These are phyloP conservation scores for Volucella inflata DNA, from an alignment of 2,888 invertebrate genomes.

Conservation along the genomic window DNA sequence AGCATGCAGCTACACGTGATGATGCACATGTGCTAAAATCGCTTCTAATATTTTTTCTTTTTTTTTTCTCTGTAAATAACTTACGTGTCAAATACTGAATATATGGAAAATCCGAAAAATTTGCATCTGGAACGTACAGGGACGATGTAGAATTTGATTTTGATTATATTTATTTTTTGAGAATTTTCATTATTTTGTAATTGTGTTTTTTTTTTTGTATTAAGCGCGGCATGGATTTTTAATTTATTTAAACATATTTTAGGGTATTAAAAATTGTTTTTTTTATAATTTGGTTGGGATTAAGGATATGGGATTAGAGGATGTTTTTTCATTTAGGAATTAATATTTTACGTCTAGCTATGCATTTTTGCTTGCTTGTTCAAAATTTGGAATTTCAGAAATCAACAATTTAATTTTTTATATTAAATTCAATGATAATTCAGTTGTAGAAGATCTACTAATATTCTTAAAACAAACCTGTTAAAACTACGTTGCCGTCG, in stretches of 20 bases:
- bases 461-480: no score
- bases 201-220: constrained; percentile 22
- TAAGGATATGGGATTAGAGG: constrained; percentile 9
- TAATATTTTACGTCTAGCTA: not conserved
- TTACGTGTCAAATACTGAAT: constrained; percentile 88
- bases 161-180: constrained; percentile 5
- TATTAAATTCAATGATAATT: no score
- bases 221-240: constrained; percentile 38
- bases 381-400: no score
- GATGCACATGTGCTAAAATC: constrained; percentile 18
- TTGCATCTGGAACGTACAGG: constrained; percentile 85
- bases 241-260: constrained; percentile 3
- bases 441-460: no score
- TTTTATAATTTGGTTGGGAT: constrained; percentile 11
- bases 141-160: constrained; percentile 71
- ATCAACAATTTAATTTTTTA: not conserved
- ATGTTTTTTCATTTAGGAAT: not conserved
- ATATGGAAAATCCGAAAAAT: constrained; percentile 87
- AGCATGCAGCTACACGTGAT: constrained; percentile 41
- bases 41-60: constrained; percentile 10
- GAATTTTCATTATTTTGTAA: constrained; percentile 29
- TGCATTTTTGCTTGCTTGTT: constrained; percentile 18
- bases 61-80: constrained; percentile 79
- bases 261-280: not conserved
- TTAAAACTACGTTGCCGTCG: no score